A percentile compares a stretch with the other conserved stretches of the same genome.
Conservation (phyloP, 2,888 invertebrate genomes). For the Drosophila paramelanica region DNA sequence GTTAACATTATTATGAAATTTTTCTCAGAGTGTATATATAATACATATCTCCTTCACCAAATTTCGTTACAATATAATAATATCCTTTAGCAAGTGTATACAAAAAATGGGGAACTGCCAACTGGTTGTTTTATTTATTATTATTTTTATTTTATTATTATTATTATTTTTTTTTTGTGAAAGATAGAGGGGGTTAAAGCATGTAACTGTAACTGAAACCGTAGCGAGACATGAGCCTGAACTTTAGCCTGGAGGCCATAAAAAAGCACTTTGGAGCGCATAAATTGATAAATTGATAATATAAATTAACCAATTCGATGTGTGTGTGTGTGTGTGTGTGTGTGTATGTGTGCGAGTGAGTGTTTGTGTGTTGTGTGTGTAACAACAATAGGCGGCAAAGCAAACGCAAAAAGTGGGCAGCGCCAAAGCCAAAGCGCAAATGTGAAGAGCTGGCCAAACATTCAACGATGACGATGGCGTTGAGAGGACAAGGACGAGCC, state of each 20-base stretch:
- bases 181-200: constrained; percentile 3
- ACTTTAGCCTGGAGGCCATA: constrained; percentile 56
- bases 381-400: constrained; percentile 47
- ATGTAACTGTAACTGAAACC: constrained; percentile 45
- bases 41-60: background rate
- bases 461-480: constrained; percentile 35
- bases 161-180: background rate
- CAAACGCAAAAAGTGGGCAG: constrained; percentile 24
- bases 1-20: background rate
- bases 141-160: background rate
- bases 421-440: constrained; percentile 26
- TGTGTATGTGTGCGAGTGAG: constrained; percentile 26
- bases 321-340: constrained; percentile 22
- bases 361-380: constrained; percentile 32
- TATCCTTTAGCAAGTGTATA: background rate
- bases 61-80: background rate
- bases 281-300: constrained; percentile 80
- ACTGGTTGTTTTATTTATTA: constrained; percentile 2
- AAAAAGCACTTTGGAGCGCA: constrained; percentile 76
- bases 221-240: constrained; percentile 7
- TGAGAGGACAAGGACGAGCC: constrained; percentile 47
- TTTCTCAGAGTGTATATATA: too few species aligned
- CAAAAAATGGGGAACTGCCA: constrained; percentile 10
- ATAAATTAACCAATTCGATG: constrained; percentile 76
- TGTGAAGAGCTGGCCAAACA: constrained; percentile 56